Percentiles rank a stretch among this genome's conserved stretches.
phyloP scores from a whole-genome alignment of 2,888 invertebrate species.

The Aleiodes testaceus region DNA sequence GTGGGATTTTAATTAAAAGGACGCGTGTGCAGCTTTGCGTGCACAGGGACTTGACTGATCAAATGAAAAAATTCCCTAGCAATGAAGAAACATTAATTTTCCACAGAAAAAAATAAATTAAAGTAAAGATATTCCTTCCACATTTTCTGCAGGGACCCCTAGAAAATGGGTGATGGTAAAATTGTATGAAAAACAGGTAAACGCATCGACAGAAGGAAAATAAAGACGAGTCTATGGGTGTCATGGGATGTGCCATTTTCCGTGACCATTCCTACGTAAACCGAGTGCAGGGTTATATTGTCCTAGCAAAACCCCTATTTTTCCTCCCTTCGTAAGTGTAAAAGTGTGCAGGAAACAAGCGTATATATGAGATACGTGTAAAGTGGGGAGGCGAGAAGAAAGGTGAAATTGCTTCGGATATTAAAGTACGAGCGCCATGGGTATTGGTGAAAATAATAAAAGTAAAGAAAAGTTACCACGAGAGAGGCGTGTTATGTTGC shows the following conservation, averaged over 20 bases:
- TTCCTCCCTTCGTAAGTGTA: conserved; percentile 56
- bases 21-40: conserved; percentile 10
- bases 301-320: conserved; percentile 38
- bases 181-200: conserved; percentile 38
- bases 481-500: background rate
- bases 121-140: background rate
- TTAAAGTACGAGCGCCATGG: conserved; percentile 55
- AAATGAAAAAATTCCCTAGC: background rate
- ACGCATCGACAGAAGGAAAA: conserved; percentile 60
- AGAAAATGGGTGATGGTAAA: no score
- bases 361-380: conserved; percentile 32
- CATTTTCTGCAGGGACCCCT: no score
- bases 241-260: conserved; percentile 68
- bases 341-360: conserved; percentile 62
- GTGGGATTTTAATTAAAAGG: conserved; percentile 51
- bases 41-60: conserved; percentile 26
- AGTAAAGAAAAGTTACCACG: background rate
- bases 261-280: conserved; percentile 67
- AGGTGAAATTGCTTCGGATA: conserved; percentile 57
- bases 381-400: conserved; percentile 42
- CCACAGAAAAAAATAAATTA: background rate
- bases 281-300: conserved; percentile 66
- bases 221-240: conserved; percentile 70
- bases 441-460: conserved; percentile 46
- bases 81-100: background rate